Evolutionary conservation across 2,113 vertebrate species (phyloP).

Genomic region (Muntiacus muntjak): DNA sequence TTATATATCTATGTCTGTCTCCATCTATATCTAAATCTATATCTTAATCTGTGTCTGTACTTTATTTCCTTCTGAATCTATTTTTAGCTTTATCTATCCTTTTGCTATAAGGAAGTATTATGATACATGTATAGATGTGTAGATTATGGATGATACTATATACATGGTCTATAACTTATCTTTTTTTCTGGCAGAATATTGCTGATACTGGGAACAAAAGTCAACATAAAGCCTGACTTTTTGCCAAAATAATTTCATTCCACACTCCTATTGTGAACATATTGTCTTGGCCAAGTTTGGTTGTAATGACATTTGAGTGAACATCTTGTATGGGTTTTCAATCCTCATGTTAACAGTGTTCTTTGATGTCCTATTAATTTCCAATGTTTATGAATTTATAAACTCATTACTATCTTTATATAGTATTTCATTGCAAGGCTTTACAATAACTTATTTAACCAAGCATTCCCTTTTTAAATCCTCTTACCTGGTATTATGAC

Average conservation of each 20-base stretch:
- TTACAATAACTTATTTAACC: neutral
- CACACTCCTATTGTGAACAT: neutral
- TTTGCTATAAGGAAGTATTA: neutral
- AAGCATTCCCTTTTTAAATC: neutral
- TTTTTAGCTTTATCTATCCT: neutral
- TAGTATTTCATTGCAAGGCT: neutral
- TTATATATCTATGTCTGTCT: neutral
- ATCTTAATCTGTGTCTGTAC: neutral
- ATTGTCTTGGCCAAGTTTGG: neutral
- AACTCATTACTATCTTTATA: neutral
- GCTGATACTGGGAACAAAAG: neutral
- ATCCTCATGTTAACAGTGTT: constrained; percentile 7
- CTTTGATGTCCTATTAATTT: constrained; percentile 34
- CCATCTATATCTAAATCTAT: neutral
- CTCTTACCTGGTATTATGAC: neutral
- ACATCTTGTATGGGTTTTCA: constrained; percentile 46
- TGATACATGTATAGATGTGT: neutral
- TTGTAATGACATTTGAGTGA: neutral
- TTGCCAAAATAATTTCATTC: constrained; percentile 19
- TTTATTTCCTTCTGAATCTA: neutral
- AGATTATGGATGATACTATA: neutral
- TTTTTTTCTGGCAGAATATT: neutral
- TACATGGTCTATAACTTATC: neutral
- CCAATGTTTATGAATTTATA: neutral
- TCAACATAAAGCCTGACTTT: constrained; percentile 44